Conservation (phyloP, 2,888 invertebrate genomes). For the Aspidiotus rigidus region DNA sequence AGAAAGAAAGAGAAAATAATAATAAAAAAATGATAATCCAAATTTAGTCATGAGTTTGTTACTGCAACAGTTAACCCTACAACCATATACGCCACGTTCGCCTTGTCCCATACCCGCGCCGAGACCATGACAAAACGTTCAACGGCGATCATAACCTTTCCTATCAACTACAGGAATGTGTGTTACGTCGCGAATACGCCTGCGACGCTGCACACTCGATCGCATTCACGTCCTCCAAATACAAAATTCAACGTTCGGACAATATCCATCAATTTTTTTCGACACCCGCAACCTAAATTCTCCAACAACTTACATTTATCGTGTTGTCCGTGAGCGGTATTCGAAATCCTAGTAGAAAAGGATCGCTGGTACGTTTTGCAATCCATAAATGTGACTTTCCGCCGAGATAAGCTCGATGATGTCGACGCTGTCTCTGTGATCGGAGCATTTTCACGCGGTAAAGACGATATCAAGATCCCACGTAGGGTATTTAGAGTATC, state of each 20-base stretch:
- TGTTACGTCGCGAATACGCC: constrained; percentile 18
- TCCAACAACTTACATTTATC: too few species aligned
- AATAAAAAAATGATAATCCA: constrained; percentile 6
- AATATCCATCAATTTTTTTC: too few species aligned
- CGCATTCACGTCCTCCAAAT: constrained; percentile 29
- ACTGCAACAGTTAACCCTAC: background rate
- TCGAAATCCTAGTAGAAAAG: background rate
- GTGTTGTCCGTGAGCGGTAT: too few species aligned
- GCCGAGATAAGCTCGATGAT: constrained; percentile 29
- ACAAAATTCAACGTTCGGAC: background rate
- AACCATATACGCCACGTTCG: background rate
- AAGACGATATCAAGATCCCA: constrained; percentile 50
- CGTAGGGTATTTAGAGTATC: constrained; percentile 49
- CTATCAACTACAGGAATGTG: too few species aligned
- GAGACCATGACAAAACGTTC: background rate
- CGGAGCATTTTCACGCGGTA: constrained; percentile 48
- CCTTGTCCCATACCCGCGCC: constrained; percentile 13
- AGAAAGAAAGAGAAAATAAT: background rate
- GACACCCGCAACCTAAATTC: too few species aligned
- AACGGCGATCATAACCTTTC: too few species aligned
- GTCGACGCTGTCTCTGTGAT: constrained; percentile 35
- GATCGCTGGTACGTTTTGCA: constrained; percentile 5
- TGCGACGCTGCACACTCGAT: constrained; percentile 32
- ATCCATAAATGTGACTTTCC: constrained; percentile 39
- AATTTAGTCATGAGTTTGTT: constrained; percentile 29